phyloP scores from a whole-genome alignment of 2,888 invertebrate species.

The Orchestes rusci region DNA sequence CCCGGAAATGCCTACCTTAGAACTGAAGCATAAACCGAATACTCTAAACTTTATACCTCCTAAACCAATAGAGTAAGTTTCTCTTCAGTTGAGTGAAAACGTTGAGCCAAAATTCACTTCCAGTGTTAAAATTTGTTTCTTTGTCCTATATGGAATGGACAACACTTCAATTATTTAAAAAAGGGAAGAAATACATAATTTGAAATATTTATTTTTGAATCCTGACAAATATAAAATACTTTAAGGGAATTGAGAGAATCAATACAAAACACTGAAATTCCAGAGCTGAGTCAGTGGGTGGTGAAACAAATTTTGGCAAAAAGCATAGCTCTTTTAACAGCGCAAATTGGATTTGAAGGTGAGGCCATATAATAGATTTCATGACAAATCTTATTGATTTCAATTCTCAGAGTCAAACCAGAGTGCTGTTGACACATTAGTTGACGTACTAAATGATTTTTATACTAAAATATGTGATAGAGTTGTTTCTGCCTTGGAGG shows the following conservation, averaged over 20 bases:
- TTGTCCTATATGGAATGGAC: too few relatives aligned
- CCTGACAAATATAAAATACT: too few relatives aligned
- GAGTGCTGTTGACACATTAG: constrained; percentile 45
- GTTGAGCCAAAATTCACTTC: too few relatives aligned
- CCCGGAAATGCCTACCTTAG: constrained; percentile 34
- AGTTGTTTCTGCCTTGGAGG: constrained; percentile 49
- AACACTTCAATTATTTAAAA: too few relatives aligned
- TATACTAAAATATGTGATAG: constrained; percentile 45
- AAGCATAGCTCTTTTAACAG: constrained; percentile 46
- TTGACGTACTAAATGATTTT: constrained; percentile 47
- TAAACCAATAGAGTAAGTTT: constrained; percentile 30
- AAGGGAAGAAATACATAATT: too few relatives aligned
- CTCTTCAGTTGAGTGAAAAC: too few relatives aligned
- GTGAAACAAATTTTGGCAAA: constrained; percentile 43
- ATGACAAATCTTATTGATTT: not conserved
- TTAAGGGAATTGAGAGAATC: too few relatives aligned
- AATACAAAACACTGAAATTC: too few relatives aligned
- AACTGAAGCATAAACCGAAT: constrained; percentile 32
- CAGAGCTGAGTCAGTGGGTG: constrained; percentile 37
- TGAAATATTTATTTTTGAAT: too few relatives aligned
- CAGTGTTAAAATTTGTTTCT: too few relatives aligned
- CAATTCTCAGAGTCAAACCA: constrained; percentile 42
- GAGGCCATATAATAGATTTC: constrained; percentile 17
- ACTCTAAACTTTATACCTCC: constrained; percentile 37
- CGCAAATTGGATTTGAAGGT: constrained; percentile 51